Percentiles rank a stretch among this genome's conserved stretches.
phyloP scores from a whole-genome alignment of 2,797 vertebrate genomes.

The Enteromius fasciolatus region DNA sequence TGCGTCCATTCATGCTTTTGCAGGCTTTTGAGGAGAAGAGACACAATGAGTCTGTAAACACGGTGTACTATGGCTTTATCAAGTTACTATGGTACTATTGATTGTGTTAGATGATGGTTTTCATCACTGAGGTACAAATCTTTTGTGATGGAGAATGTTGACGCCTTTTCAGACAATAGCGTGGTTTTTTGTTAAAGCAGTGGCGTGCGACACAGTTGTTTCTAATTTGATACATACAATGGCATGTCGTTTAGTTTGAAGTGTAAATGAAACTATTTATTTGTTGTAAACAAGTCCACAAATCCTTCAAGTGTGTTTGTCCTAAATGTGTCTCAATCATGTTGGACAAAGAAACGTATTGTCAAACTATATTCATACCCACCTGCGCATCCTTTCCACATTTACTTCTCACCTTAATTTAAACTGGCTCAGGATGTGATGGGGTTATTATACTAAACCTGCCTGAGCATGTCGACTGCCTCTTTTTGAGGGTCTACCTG shows the following conservation, averaged over 20 bases:
- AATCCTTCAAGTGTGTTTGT: slow-evolving; percentile 6
- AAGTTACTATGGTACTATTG: slow-evolving; percentile 58
- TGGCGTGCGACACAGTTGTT: neutral
- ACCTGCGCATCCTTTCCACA: slow-evolving; percentile 42
- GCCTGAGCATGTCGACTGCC: slow-evolving; percentile 66
- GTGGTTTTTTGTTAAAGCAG: slow-evolving; percentile 6
- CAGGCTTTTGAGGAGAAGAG: slow-evolving; percentile 66
- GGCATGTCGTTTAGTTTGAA: neutral
- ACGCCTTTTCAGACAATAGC: slow-evolving; percentile 18
- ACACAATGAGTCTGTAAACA: slow-evolving; percentile 53
- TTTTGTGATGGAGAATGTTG: slow-evolving; percentile 39
- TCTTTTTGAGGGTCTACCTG: slow-evolving; percentile 58
- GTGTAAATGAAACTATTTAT: neutral
- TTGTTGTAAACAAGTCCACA: neutral
- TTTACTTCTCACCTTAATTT: slow-evolving; percentile 31
- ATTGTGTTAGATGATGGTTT: slow-evolving; percentile 41
- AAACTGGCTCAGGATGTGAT: slow-evolving; percentile 40
- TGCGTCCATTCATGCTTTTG: slow-evolving; percentile 60
- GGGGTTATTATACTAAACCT: slow-evolving; percentile 49
- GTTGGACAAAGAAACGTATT: slow-evolving; percentile 28
- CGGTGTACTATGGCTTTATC: slow-evolving; percentile 49
- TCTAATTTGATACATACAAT: slow-evolving; percentile 14
- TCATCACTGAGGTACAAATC: slow-evolving; percentile 29
- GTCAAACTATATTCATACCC: slow-evolving; percentile 57
- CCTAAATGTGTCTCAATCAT: neutral